These are phyloP conservation scores for Scomberomorus guttatus DNA, from an alignment of 2,797 vertebrate species.

Conservation along the genomic window DNA sequence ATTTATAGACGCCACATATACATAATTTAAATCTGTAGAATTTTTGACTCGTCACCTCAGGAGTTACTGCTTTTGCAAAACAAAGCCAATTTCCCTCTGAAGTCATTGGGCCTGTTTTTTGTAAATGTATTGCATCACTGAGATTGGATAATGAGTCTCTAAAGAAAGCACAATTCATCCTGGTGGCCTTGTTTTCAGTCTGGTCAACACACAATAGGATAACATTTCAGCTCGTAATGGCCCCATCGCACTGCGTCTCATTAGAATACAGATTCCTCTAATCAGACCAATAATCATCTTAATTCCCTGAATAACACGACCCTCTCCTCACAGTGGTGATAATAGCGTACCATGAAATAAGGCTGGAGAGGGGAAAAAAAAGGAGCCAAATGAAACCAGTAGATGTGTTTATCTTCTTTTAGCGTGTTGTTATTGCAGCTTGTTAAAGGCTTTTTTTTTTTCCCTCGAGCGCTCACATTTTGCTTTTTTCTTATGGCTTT, in stretches of 20 bases:
- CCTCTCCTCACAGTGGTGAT: conserved; percentile 54
- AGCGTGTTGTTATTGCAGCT: conserved; percentile 24
- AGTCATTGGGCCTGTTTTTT: conserved; percentile 56
- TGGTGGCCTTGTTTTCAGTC: conserved; percentile 60
- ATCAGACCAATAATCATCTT: conserved; percentile 71
- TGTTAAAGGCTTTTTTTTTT: conserved; percentile 31
- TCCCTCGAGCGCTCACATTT: not conserved
- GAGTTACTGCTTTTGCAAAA: conserved; percentile 30
- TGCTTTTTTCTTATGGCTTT: conserved; percentile 36
- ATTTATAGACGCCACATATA: not conserved
- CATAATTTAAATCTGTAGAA: conserved; percentile 9
- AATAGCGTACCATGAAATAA: conserved; percentile 61
- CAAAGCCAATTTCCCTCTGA: conserved; percentile 53
- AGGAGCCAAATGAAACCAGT: conserved; percentile 49
- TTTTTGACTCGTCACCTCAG: conserved; percentile 10
- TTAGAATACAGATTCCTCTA: conserved; percentile 66
- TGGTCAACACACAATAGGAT: conserved; percentile 66
- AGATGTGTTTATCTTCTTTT: conserved; percentile 53
- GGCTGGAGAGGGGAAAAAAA: conserved; percentile 48
- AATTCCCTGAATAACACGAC: conserved; percentile 65
- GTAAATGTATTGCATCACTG: conserved; percentile 62
- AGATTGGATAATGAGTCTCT: conserved; percentile 69
- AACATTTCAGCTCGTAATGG: conserved; percentile 70
- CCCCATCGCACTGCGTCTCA: conserved; percentile 62
- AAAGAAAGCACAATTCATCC: conserved; percentile 57